A percentile compares a stretch with the other conserved stretches of the same genome.
These are phyloP conservation scores for Ptychobarbus kaznakovi DNA, from an alignment of 2,797 vertebrate genomes.

Conservation along the genomic window DNA sequence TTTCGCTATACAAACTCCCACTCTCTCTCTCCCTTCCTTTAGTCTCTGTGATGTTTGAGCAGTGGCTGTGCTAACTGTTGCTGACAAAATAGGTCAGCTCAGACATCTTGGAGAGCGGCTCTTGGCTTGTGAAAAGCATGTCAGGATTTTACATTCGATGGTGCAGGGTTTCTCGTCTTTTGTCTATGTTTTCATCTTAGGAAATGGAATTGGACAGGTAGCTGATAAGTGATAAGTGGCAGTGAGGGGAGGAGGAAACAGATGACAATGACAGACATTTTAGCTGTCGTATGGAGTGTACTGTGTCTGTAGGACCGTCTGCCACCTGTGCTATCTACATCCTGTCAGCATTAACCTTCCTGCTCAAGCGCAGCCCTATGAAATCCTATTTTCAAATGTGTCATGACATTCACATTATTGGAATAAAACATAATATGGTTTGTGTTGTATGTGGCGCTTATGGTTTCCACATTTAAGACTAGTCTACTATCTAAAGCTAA, in stretches of 20 bases:
- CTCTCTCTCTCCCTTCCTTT: conserved; percentile 38
- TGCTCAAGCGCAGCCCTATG: conserved; percentile 3
- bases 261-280: conserved; percentile 36
- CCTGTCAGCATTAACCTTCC: conserved; percentile 35
- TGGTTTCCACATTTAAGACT: background rate
- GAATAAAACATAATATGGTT: background rate
- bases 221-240: conserved; percentile 72
- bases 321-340: conserved; percentile 36
- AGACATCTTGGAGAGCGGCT: conserved; percentile 54
- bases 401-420: conserved; percentile 14
- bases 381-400: conserved; percentile 29
- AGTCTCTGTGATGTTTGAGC: conserved; percentile 64
- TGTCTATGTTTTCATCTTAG: conserved; percentile 56
- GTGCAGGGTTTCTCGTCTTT: conserved; percentile 59
- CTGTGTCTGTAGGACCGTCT: background rate
- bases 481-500: background rate
- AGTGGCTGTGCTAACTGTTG: conserved; percentile 62
- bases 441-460: background rate
- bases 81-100: conserved; percentile 73
- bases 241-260: conserved; percentile 55
- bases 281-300: conserved; percentile 6
- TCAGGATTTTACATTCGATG: conserved; percentile 69
- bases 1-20: conserved; percentile 45
- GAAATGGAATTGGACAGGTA: conserved; percentile 64
- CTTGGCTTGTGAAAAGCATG: conserved; percentile 65